phyloP scores from a whole-genome alignment of 2,888 invertebrate species.

The Venusia cambrica region DNA sequence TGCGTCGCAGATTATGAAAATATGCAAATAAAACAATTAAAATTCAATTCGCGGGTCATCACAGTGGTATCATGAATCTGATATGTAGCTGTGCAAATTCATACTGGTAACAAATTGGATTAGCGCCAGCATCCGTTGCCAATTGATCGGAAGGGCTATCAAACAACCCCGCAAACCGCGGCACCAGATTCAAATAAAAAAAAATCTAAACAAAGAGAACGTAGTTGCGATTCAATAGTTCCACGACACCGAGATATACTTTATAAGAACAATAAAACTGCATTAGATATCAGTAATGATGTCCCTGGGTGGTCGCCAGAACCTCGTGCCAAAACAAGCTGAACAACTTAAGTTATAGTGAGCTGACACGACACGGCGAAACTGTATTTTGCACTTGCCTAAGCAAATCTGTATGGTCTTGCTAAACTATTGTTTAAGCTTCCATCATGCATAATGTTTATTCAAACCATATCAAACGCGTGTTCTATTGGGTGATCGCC shows the following conservation, averaged over 20 bases:
- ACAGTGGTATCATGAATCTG: slow-evolving; percentile 41
- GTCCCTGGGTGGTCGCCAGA: slow-evolving; percentile 43
- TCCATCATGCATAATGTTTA: slow-evolving; percentile 30
- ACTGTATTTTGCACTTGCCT: slow-evolving; percentile 25
- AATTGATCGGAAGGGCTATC: slow-evolving; percentile 55
- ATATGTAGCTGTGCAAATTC: slow-evolving; percentile 45
- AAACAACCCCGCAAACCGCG: no score
- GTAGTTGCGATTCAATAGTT: slow-evolving; percentile 19
- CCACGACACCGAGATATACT: slow-evolving; percentile 10
- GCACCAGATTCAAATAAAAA: no score
- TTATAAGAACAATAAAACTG: slow-evolving; percentile 44
- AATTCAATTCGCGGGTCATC: slow-evolving; percentile 26
- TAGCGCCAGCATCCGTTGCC: slow-evolving; percentile 57
- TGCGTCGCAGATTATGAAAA: no score
- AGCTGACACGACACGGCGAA: slow-evolving; percentile 25
- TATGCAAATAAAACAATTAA: slow-evolving; percentile 3
- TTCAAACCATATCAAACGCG: slow-evolving; percentile 46
- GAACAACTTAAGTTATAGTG: slow-evolving; percentile 39
- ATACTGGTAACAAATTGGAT: slow-evolving; percentile 59
- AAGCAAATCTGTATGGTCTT: slow-evolving; percentile 20
- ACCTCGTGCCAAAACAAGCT: slow-evolving; percentile 46
- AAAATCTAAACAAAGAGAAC: slow-evolving; percentile 19
- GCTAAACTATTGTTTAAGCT: slow-evolving; percentile 25
- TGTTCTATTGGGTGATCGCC: slow-evolving; percentile 56
- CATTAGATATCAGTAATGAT: slow-evolving; percentile 41